Evolutionary conservation across 1,140 invertebrate genomes (phyloP).

Genomic region (Drosophila guanche): DNA sequence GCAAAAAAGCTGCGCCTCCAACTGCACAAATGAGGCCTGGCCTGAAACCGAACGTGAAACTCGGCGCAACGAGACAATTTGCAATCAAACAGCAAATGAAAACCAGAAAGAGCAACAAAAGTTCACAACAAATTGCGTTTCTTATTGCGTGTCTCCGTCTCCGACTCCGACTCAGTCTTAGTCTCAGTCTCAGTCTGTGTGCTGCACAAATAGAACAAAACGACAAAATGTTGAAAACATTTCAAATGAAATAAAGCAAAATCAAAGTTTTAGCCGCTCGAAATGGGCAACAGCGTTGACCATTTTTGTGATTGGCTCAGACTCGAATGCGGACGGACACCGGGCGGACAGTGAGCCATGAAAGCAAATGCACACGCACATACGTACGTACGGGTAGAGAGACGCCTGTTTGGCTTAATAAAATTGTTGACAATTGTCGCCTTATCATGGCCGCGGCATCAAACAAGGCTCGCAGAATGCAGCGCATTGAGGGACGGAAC

Average conservation of each 20-base stretch:
- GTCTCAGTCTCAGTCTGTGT: slow-evolving; percentile 8
- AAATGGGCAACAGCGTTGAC: slow-evolving; percentile 59
- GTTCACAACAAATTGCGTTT: slow-evolving; percentile 72
- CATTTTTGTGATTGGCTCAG: slow-evolving; percentile 74
- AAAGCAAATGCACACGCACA: slow-evolving; percentile 18
- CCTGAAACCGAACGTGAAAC: slow-evolving; percentile 27
- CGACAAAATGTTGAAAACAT: slow-evolving; percentile 39
- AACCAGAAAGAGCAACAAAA: slow-evolving; percentile 63
- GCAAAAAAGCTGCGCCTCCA: slow-evolving; percentile 13
- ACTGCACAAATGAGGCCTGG: slow-evolving; percentile 54
- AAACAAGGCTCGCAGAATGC: slow-evolving; percentile 67
- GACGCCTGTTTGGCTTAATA: slow-evolving; percentile 41
- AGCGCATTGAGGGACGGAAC: slow-evolving; percentile 4
- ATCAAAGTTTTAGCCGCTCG: slow-evolving; percentile 66
- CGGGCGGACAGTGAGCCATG: slow-evolving; percentile 11
- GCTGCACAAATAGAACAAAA: slow-evolving; percentile 59
- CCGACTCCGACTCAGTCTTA: neutral
- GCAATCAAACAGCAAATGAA: slow-evolving; percentile 71
- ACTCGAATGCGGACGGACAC: neutral
- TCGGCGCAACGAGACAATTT: slow-evolving; percentile 72
- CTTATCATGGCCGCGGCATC: slow-evolving; percentile 71
- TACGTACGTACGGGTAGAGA: neutral
- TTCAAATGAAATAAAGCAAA: slow-evolving; percentile 62
- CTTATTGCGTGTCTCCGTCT: slow-evolving; percentile 38
- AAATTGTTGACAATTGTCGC: slow-evolving; percentile 81